Percentiles rank a stretch among this genome's conserved stretches.
These are phyloP conservation scores for Apodemus agrarius DNA, from an alignment of 2,797 vertebrate genomes.

Conservation along the genomic window DNA sequence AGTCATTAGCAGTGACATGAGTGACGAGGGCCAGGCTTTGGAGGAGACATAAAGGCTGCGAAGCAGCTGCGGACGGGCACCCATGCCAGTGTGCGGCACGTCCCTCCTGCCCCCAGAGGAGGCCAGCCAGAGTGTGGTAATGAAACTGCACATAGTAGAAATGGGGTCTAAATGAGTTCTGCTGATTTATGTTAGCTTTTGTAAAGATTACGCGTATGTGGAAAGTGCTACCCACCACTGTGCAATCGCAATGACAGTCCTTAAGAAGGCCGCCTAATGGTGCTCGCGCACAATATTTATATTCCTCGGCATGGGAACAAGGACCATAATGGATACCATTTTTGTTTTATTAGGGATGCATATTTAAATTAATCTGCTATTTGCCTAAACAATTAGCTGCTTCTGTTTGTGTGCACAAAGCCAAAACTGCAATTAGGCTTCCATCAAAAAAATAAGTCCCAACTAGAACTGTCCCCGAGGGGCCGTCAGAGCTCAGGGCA, in stretches of 20 bases:
- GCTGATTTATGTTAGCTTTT: conserved; percentile 90
- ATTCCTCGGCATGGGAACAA: conserved; percentile 88
- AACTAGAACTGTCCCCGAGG: conserved; percentile 89
- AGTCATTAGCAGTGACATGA: conserved; percentile 85
- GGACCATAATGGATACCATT: conserved; percentile 89
- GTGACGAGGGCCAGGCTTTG: conserved; percentile 85
- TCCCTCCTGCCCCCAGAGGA: conserved; percentile 84
- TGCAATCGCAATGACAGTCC: conserved; percentile 88
- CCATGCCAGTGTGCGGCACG: conserved; percentile 84
- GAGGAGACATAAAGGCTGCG: conserved; percentile 84
- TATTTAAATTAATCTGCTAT: conserved; percentile 94
- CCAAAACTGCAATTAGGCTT: conserved; percentile 92
- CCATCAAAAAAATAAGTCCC: conserved; percentile 90
- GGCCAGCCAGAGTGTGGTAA: conserved; percentile 88
- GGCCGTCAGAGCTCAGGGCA: conserved; percentile 86
- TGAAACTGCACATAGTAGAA: conserved; percentile 88
- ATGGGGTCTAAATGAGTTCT: conserved; percentile 90
- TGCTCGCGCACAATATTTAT: conserved; percentile 90
- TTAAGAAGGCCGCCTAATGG: conserved; percentile 89
- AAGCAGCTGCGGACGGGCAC: conserved; percentile 86
- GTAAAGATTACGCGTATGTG: conserved; percentile 89
- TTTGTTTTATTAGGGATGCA: conserved; percentile 92
- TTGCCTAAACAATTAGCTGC: conserved; percentile 92
- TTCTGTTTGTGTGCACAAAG: conserved; percentile 89
- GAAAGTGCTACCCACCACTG: conserved; percentile 88